phyloP scores from a whole-genome alignment of 2,797 vertebrate species.

The Bufotes viridis region DNA sequence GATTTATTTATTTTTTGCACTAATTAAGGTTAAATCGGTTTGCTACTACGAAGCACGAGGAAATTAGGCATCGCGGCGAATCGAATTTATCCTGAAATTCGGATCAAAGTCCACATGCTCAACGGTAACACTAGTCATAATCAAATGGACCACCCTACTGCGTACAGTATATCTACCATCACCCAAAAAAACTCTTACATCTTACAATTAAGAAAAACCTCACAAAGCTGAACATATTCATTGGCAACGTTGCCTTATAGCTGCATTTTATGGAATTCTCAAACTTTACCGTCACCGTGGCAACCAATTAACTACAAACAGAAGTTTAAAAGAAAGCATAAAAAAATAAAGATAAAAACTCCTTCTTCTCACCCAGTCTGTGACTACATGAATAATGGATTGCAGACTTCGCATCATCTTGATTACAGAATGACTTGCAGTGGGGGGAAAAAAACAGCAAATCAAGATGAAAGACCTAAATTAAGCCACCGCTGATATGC shows the following conservation, averaged over 20 bases:
- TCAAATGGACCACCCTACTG: neutral
- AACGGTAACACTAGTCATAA: no score
- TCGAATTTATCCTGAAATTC: no score
- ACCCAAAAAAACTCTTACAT: neutral
- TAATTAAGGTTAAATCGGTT: no score
- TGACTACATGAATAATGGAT: slow-evolving; percentile 47
- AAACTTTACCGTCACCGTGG: neutral
- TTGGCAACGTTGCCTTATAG: neutral
- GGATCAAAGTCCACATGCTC: no score
- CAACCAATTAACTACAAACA: slow-evolving; percentile 26
- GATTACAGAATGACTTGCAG: slow-evolving; percentile 39
- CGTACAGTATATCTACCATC: neutral
- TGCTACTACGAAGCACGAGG: no score
- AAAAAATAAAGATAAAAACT: slow-evolving; percentile 15
- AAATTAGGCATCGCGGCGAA: no score
- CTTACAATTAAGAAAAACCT: neutral
- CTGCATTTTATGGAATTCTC: slow-evolving; percentile 1
- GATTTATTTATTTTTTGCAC: no score
- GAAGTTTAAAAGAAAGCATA: slow-evolving; percentile 28
- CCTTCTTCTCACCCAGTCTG: slow-evolving; percentile 25
- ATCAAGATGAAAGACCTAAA: slow-evolving; percentile 28
- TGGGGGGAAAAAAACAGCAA: neutral
- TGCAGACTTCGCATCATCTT: slow-evolving; percentile 34
- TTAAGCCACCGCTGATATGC: slow-evolving; percentile 18
- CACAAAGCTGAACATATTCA: neutral